These are phyloP conservation scores for Chondrilla cf. caribensis DNA, from an alignment of 37 sponge, comb jelly and placozoan genomes.

Conservation along the genomic window DNA sequence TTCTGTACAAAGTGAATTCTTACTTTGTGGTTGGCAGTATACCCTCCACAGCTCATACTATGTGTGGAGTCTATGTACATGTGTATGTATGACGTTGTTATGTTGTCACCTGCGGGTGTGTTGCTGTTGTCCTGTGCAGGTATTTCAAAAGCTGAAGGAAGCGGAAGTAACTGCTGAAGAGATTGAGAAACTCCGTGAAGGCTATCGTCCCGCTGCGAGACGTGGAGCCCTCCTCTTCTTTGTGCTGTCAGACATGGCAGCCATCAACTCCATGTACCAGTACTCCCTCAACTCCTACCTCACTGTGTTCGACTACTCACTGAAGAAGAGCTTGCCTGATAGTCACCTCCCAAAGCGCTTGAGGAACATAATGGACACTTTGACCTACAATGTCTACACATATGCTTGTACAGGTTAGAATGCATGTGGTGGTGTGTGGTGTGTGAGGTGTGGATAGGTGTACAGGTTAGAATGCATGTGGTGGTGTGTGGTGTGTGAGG, in stretches of 20 bases:
- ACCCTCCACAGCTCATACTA: too few species aligned
- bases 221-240: conserved; percentile 99
- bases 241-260: conserved; percentile 96
- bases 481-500: conserved; percentile 12
- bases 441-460: neutral
- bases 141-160: conserved; percentile 83
- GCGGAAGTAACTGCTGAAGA: conserved; percentile 85
- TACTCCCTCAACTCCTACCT: conserved; percentile 94
- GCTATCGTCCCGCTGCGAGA: conserved; percentile 93
- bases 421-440: too few species aligned
- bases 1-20: too few species aligned
- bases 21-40: too few species aligned
- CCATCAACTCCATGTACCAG: conserved; percentile 99
- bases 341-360: conserved; percentile 87
- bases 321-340: conserved; percentile 88
- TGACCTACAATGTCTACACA: conserved; percentile 92
- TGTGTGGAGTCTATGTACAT: too few species aligned
- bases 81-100: too few species aligned
- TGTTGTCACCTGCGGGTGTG: too few species aligned
- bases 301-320: conserved; percentile 89
- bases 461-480: neutral
- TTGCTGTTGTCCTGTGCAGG: conserved; percentile 22
- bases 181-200: conserved; percentile 89
- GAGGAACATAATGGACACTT: conserved; percentile 92
- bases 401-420: conserved; percentile 99